Evolutionary conservation across 2,888 invertebrate species (phyloP).

Genomic region (Dromius quadrimaculatus): DNA sequence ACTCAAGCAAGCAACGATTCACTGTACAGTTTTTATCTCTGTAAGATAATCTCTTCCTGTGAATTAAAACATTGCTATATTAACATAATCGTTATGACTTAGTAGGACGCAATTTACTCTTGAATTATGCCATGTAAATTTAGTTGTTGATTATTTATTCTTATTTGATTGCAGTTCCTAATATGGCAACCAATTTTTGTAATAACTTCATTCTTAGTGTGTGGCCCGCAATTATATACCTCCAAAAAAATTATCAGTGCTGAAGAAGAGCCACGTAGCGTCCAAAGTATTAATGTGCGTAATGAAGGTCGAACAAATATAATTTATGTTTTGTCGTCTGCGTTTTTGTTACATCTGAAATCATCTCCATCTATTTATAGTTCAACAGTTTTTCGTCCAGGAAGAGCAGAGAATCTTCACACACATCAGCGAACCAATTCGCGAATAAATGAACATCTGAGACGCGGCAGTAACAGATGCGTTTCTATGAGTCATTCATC

Average conservation of each 20-base stretch:
- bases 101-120: background rate
- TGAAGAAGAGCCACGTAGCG: too few relatives aligned
- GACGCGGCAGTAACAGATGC: slow-evolving; percentile 18
- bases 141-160: slow-evolving; percentile 5
- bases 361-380: slow-evolving; percentile 32
- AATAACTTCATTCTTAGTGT: slow-evolving; percentile 26
- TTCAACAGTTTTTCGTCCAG: slow-evolving; percentile 3
- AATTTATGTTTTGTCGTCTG: slow-evolving; percentile 7
- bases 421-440: slow-evolving; percentile 14
- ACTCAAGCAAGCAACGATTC: slow-evolving; percentile 4
- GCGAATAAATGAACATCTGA: slow-evolving; percentile 10
- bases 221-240: slow-evolving; percentile 25
- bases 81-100: background rate
- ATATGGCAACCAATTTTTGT: slow-evolving; percentile 27
- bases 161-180: background rate
- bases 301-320: background rate
- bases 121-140: slow-evolving; percentile 7
- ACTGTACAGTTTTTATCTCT: slow-evolving; percentile 11
- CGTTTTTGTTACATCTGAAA: slow-evolving; percentile 23
- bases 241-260: slow-evolving; percentile 15
- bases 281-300: background rate
- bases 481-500: slow-evolving; percentile 24
- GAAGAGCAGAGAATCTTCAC: slow-evolving; percentile 13
- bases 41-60: slow-evolving; percentile 26
- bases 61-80: slow-evolving; percentile 1